Base-by-base conservation (phyloP, 1,140 invertebrate genomes). In the Drosophila orena region DNA sequence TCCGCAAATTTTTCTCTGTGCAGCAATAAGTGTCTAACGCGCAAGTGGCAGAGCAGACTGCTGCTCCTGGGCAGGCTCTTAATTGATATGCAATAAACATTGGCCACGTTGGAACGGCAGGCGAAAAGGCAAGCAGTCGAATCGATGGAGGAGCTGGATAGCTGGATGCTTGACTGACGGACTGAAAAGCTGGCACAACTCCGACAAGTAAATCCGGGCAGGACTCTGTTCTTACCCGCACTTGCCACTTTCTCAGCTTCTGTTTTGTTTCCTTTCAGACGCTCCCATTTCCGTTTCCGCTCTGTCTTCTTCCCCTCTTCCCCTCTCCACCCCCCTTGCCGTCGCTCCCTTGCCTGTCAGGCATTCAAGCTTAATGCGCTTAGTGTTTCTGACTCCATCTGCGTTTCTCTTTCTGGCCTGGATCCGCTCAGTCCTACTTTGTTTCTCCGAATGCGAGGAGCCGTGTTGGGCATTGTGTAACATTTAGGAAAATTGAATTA, bases 51-150 rank as follows among this genome's bases (percentile, higher is more conserved):
- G 37, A 42, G 24, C 43, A 37, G 37, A 6, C 14, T 59, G 10
- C 22, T 38, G 12, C 22, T 44, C 7, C 8, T 22, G 37, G 43
- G 42, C 61, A 70, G 59, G 57, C 68, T 56, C 59, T 58, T 85
- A 85, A 85, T 85, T 85, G 81, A 85, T 85, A 85, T 85, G 81
- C 81, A 86, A 85, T 86, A 85, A 85, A 85, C 81, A 86, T 88
- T 81, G 81, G 59, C 47, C 65, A 69, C 8, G n/a, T n/a, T n/a
- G 46, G 64, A 72, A 71, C 60, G 40, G 66, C 24, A 42, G 62
- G 15, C 42, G 7, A 10, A 4, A 15, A 34, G 58, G 17, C 6
- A 46, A 42, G 11, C n/a, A 15, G 57, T 34, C 34, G 53, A 38
- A 64, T 64, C 61, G 54, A 56, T 47, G 49, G 50, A 35, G 59